phyloP scores from a whole-genome alignment of 2,888 invertebrate genomes.

The Eupithecia abbreviata region DNA sequence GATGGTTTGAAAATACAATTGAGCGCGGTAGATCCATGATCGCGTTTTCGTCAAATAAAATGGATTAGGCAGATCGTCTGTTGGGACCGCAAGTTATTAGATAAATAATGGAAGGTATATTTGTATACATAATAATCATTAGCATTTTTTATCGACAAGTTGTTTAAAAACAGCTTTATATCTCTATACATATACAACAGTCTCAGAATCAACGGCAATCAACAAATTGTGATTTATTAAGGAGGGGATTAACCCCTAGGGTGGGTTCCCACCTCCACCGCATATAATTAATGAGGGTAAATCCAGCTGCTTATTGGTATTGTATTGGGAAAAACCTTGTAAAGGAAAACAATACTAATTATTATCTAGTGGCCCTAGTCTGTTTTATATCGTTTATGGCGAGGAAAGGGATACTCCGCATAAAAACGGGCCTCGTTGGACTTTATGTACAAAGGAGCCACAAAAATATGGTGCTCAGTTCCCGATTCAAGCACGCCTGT shows the following conservation, averaged over 20 bases:
- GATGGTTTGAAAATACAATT: too few relatives aligned
- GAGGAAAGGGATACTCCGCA: neutral
- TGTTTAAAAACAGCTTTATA: neutral
- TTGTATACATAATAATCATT: too few relatives aligned
- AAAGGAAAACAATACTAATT: neutral
- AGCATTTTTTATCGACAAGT: too few relatives aligned
- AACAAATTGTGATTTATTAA: constrained; percentile 2
- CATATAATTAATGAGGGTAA: constrained; percentile 3
- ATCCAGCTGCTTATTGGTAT: constrained; percentile 4
- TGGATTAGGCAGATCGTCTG: too few relatives aligned
- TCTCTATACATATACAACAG: neutral
- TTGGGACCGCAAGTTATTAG: too few relatives aligned
- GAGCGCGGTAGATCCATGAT: too few relatives aligned
- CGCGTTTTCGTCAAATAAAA: too few relatives aligned
- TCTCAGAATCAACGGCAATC: neutral
- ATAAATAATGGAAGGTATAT: too few relatives aligned
- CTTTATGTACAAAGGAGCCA: too few relatives aligned
- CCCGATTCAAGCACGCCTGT: too few relatives aligned
- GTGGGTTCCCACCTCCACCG: neutral
- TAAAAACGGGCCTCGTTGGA: too few relatives aligned
- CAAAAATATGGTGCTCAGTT: too few relatives aligned
- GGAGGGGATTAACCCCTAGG: neutral
- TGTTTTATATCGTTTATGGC: neutral
- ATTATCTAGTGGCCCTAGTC: neutral
- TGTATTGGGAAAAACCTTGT: neutral